A percentile compares a stretch with the other conserved stretches of the same genome.
Conservation (phyloP, 2,888 invertebrate species). For the Malthinus flaveolus region DNA sequence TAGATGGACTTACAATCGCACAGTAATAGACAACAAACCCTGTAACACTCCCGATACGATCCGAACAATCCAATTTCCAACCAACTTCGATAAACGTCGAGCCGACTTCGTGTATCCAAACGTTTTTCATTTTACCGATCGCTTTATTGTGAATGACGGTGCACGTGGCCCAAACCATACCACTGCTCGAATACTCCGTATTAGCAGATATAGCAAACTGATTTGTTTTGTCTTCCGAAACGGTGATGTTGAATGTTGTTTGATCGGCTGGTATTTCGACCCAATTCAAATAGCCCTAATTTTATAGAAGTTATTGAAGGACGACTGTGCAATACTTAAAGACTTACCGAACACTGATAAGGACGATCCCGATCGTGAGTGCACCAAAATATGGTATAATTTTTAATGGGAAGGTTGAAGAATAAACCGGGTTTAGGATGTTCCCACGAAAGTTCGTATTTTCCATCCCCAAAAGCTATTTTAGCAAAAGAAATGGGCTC, state of each 20-base stretch:
- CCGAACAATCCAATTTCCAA: constrained; percentile 79
- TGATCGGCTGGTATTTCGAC: constrained; percentile 58
- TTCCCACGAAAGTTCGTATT: constrained; percentile 77
- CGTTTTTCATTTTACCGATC: constrained; percentile 61
- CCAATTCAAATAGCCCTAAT: constrained; percentile 65
- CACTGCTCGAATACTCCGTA: constrained; percentile 69
- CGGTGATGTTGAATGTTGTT: constrained; percentile 60
- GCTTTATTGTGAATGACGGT: constrained; percentile 59
- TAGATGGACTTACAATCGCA: constrained; percentile 59
- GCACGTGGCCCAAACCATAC: constrained; percentile 84
- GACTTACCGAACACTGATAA: constrained; percentile 51
- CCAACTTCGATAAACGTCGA: constrained; percentile 64
- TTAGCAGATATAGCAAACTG: constrained; percentile 86
- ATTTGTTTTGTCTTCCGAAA: constrained; percentile 63
- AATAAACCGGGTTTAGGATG: constrained; percentile 54
- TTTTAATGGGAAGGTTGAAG: constrained; percentile 53
- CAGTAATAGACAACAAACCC: constrained; percentile 81
- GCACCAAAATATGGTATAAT: constrained; percentile 82
- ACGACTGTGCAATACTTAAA: background rate
- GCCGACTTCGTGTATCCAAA: constrained; percentile 57
- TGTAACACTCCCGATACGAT: constrained; percentile 69
- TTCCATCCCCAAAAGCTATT: constrained; percentile 70
- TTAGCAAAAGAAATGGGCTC: constrained; percentile 54
- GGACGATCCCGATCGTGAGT: constrained; percentile 46
- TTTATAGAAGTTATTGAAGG: background rate